Evolutionary conservation across 2,797 vertebrate species (phyloP).

Genomic region (Phrynocephalus guinanensis): DNA sequence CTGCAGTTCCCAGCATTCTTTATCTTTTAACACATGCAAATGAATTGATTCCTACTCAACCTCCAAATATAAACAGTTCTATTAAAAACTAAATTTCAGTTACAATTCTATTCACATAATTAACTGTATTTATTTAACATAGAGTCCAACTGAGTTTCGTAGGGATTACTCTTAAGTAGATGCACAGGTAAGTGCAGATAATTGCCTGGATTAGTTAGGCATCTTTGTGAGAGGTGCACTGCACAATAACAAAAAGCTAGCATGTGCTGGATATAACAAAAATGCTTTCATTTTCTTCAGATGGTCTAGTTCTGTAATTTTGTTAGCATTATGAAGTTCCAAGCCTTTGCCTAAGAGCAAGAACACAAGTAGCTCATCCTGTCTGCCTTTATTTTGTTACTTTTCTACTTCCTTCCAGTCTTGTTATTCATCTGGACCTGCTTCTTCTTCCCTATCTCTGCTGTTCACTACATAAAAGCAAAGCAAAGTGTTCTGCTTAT

Average conservation of each 20-base stretch:
- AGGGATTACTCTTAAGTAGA: neutral
- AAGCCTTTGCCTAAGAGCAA: neutral
- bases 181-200: neutral
- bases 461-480: neutral
- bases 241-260: neutral
- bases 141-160: neutral
- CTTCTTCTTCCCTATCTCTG: neutral
- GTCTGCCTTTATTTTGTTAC: neutral
- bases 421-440: neutral
- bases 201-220: neutral
- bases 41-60: no score
- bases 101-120: neutral
- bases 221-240: no score
- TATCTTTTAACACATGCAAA: no score
- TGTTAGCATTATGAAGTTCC: neutral
- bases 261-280: neutral
- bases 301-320: neutral
- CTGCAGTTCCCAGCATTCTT: no score
- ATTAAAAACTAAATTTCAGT: neutral
- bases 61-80: neutral
- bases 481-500: no score
- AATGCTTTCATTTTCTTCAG: neutral
- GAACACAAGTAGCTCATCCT: neutral
- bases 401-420: neutral
- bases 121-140: neutral